These are phyloP conservation scores for Ovibos moschatus DNA, from an alignment of 2,113 vertebrate genomes.

Conservation along the genomic window DNA sequence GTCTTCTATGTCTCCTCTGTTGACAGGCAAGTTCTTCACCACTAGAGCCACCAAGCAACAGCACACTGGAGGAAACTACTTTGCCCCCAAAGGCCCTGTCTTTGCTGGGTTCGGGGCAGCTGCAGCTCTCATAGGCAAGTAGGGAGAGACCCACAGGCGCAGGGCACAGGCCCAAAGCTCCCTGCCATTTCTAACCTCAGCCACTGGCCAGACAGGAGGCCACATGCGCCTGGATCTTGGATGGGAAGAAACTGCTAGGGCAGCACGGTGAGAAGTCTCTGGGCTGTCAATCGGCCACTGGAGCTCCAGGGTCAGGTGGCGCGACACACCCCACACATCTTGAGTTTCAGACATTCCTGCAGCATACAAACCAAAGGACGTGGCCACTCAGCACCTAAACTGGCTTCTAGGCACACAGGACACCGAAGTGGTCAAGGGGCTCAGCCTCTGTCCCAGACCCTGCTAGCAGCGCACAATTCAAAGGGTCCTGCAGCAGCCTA, in stretches of 20 bases:
- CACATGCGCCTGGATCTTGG: slow-evolving; percentile 92
- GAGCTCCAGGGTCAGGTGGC: slow-evolving; percentile 84
- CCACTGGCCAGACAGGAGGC: slow-evolving; percentile 43
- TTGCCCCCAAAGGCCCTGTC: background rate
- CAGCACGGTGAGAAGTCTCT: slow-evolving; percentile 91
- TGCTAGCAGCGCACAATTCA: background rate
- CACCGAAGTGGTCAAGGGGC: background rate
- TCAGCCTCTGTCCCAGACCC: background rate
- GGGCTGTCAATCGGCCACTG: slow-evolving; percentile 89
- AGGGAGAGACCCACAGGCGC: background rate
- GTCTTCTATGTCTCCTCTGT: background rate
- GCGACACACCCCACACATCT: slow-evolving; percentile 95
- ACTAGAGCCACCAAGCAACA: background rate
- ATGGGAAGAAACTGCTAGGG: slow-evolving; percentile 87
- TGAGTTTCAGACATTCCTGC: slow-evolving; percentile 93
- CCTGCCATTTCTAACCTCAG: background rate
- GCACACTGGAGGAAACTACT: background rate
- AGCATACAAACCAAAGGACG: slow-evolving; percentile 91
- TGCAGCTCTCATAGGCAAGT: background rate
- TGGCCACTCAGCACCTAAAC: background rate
- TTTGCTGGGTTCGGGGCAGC: background rate
- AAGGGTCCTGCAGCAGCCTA: background rate
- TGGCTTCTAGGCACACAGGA: background rate
- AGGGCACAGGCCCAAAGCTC: too few relatives aligned
- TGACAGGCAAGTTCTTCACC: background rate